These are phyloP conservation scores for Enhydra lutris DNA, from an alignment of 2,113 vertebrate genomes.

Conservation along the genomic window DNA sequence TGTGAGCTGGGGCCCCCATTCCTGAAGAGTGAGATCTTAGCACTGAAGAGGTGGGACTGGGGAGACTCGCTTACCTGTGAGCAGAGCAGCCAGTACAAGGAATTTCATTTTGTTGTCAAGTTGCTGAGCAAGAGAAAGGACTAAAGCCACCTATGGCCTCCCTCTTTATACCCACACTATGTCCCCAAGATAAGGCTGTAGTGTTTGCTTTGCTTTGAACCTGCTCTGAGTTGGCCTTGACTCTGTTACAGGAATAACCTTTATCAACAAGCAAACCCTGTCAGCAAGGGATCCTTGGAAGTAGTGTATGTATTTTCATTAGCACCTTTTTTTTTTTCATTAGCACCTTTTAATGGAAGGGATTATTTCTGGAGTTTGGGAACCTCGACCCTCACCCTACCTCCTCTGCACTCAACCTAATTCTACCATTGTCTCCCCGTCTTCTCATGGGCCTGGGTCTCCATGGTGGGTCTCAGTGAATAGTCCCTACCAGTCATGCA, in stretches of 20 bases:
- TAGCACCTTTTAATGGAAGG: background rate
- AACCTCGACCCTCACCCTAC: background rate
- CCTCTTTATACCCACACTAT: slow-evolving; percentile 73
- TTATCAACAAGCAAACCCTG: background rate
- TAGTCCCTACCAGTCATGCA: background rate
- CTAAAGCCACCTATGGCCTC: background rate
- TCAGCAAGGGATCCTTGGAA: background rate
- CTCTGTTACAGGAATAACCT: background rate
- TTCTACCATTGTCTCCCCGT: background rate
- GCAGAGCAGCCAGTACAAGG: slow-evolving; percentile 74
- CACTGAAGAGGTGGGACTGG: too few relatives aligned
- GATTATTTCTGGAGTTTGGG: background rate
- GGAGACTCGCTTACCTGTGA: slow-evolving; percentile 72
- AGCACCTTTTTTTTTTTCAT: background rate
- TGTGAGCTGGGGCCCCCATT: background rate
- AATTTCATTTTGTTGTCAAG: slow-evolving; percentile 72
- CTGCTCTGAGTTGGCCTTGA: slow-evolving; percentile 53
- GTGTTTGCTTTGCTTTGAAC: slow-evolving; percentile 76
- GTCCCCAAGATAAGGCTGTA: slow-evolving; percentile 66
- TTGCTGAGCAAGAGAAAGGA: background rate
- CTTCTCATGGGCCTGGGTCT: background rate
- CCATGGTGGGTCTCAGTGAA: background rate
- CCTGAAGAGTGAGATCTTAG: background rate
- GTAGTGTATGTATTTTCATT: background rate
- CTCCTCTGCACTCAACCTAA: background rate